Percentiles rank a stretch among this genome's conserved stretches.
Evolutionary conservation across 35 echinoderm and acorn worm species (phyloP).

Genomic region (Lytechinus variegatus): DNA sequence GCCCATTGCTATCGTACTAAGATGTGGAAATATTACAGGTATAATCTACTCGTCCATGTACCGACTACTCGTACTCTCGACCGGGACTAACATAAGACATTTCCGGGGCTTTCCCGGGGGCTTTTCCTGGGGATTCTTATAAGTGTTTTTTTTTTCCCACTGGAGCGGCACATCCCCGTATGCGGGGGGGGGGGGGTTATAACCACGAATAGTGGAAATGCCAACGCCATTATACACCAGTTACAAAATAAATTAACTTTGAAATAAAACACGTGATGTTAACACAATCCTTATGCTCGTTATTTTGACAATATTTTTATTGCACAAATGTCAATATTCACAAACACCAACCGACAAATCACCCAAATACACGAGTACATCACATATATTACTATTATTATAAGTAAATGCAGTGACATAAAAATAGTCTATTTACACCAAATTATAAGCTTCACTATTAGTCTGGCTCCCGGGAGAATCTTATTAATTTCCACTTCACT

Average conservation of each 20-base stretch:
- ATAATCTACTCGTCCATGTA: no score
- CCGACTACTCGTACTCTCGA: no score
- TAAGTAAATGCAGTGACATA: not conserved
- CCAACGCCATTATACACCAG: not conserved
- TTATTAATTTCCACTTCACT: not conserved
- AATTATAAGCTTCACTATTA: not conserved
- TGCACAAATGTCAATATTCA: slow-evolving; percentile 13
- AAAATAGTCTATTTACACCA: not conserved
- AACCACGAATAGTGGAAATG: not conserved
- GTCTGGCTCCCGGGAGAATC: not conserved
- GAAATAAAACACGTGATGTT: not conserved
- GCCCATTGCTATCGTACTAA: no score
- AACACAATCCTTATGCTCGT: not conserved
- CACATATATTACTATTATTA: not conserved
- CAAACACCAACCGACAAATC: not conserved
- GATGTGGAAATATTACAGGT: no score
- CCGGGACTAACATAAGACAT: no score
- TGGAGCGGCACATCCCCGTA: no score
- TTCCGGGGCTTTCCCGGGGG: no score
- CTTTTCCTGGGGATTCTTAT: no score
- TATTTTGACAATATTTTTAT: slow-evolving; percentile 21
- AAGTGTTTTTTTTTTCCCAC: no score
- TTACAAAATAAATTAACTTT: not conserved
- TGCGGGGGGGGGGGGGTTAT: no score
- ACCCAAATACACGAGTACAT: not conserved